Evolutionary conservation across 23 tunicate species (phyloP), one percentile per base, ranked within the genome.

Genomic region (Ciona savignyi): DNA sequence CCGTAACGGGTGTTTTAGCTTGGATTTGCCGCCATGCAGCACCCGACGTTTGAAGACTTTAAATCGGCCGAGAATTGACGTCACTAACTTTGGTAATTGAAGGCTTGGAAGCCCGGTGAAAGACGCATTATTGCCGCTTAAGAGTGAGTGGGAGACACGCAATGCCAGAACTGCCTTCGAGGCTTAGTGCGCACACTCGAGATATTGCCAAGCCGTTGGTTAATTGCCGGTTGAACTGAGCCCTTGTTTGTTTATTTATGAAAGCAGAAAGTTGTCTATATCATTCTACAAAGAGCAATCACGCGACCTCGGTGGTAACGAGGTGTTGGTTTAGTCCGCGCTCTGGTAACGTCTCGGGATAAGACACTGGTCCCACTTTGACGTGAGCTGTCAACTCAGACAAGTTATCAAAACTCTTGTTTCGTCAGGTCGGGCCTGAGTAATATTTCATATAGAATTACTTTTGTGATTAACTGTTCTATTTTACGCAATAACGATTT

Each of bases 41-140:
- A 15, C 56, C 56, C 11, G 56, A 15, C 56, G 56, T 42, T 42
- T 42, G 56, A 42, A 42, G 56, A 42, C 56, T 42, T 42, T 42
- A 42, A 42, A 42, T 42, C 56, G 67, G 67, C 67, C 67, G 67
- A 23, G 67, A 63, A 63, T 63, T 63, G 67, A 63, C 67, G 67
- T 63, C 67, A 63, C 24, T 9, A 11, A 15, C 56, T 42, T 42
- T 42, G 56, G 56, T 42, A 42, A 42, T 42, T 42, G 56, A 42
- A 42, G 56, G 56, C 15, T 42, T 9, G 9, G 56, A 9, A 15
- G 56, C 11, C 56, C 56, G 56, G 11, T 42, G 56, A 42, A 15
- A 42, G 56, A 42, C 56, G 56, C 56, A 15, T 42, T 42, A 42
- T 42, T 42, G 56, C 56, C 15, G 56, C 56, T 42, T 42, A 42